Evolutionary conservation across 1,140 invertebrate species (phyloP), one percentile per base, ranked within the genome.

Genomic region (Calephelis virginiensis): DNA sequence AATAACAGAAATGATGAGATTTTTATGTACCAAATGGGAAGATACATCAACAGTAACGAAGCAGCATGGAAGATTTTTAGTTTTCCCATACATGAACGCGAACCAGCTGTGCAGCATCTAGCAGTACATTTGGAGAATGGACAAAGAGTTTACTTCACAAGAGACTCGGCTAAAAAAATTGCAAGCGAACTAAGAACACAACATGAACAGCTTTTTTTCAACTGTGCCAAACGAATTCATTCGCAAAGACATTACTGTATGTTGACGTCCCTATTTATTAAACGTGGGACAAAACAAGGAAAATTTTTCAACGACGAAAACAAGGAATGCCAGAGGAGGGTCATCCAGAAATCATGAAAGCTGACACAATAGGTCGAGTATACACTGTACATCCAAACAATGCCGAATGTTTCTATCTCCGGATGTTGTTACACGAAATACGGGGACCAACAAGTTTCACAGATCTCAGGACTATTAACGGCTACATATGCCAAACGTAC

Each of bases 391-490:
- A n/a, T n/a, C n/a, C n/a, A n/a, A n/a, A n/a, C n/a, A n/a, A n/a
- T n/a, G n/a, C n/a, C n/a, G n/a, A n/a, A n/a, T n/a, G n/a, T n/a
- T n/a, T n/a, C n/a, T n/a, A n/a, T n/a, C n/a, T n/a, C n/a, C n/a
- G n/a, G n/a, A n/a, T n/a, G n/a, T n/a, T n/a, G n/a, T n/a, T n/a
- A n/a, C n/a, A n/a, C n/a, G n/a, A n/a, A n/a, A n/a, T n/a, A n/a
- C n/a, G n/a, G n/a, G n/a, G n/a, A n/a, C n/a, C n/a, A n/a, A n/a
- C n/a, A n/a, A n/a, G n/a, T n/a, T 77, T 80, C 59, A 38, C 59
- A 43, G 61, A 71, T 67, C 69, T 77, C 8, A 73, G 70, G 66
- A 75, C 64, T 0, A 12, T 67, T n/a, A 66, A 75, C 56, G 64
- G 66, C 47, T 49, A 49, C 47, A 53, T 46, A 38, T 70, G 60